Conservation (phyloP, 2,113 vertebrate species). For the Solea senegalensis region DNA sequence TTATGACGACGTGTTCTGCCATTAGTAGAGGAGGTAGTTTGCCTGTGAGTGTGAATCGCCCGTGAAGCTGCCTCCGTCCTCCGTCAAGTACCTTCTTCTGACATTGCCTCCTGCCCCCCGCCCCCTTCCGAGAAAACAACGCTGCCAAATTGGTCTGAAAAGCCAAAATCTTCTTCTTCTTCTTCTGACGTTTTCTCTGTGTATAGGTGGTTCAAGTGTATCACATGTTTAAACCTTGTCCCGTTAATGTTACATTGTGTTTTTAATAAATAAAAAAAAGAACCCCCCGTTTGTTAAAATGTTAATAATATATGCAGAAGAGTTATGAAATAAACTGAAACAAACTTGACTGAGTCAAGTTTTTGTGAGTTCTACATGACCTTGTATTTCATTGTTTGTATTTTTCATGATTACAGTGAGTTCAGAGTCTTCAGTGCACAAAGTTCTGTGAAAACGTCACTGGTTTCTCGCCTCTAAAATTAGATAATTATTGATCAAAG, state of each 20-base stretch:
- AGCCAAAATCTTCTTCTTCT: conserved; percentile 57
- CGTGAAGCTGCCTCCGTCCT: conserved; percentile 46
- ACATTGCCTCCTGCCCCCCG: conserved; percentile 22
- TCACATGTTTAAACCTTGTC: conserved; percentile 71
- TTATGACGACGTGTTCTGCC: conserved; percentile 39
- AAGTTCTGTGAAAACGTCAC: too few relatives aligned
- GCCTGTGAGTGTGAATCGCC: conserved; percentile 50
- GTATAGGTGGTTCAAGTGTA: conserved; percentile 74
- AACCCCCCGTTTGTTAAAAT: conserved; percentile 71
- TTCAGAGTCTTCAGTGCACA: too few relatives aligned
- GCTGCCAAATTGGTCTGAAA: conserved; percentile 77
- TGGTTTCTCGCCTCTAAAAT: too few relatives aligned
- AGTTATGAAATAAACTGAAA: conserved; percentile 68
- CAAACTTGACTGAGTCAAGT: conserved; percentile 4
- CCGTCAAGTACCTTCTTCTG: conserved; percentile 44
- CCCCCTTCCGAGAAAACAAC: conserved; percentile 36
- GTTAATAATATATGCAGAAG: conserved; percentile 73
- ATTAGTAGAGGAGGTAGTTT: conserved; percentile 43
- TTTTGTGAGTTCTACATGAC: background rate
- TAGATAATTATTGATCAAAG: too few relatives aligned
- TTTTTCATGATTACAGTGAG: too few relatives aligned
- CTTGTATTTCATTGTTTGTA: background rate
- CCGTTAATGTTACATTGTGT: conserved; percentile 76
- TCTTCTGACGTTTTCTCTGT: conserved; percentile 64
- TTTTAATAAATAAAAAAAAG: conserved; percentile 57